phyloP scores from a whole-genome alignment of 2,797 vertebrate genomes.

The Alcedo quadribrachys region DNA sequence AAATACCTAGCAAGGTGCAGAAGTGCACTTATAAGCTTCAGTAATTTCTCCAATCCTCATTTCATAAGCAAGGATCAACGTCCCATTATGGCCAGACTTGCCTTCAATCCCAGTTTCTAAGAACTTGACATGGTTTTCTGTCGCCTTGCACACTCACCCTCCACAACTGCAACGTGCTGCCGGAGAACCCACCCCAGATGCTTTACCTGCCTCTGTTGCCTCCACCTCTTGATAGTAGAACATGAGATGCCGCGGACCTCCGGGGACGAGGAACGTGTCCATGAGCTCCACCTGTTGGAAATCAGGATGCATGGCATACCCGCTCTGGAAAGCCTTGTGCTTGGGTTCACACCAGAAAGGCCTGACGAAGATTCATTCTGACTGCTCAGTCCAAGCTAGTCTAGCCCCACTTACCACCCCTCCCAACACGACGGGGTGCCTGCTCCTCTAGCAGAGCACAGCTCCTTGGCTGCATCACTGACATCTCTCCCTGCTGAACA shows the following conservation, averaged over 20 bases:
- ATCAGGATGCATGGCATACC: background rate
- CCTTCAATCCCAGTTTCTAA: background rate
- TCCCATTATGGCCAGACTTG: background rate
- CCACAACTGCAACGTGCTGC: background rate
- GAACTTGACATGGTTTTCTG: background rate
- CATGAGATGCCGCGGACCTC: slow-evolving; percentile 87
- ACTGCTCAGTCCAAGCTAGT: background rate
- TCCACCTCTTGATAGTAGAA: slow-evolving; percentile 91
- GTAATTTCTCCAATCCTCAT: background rate
- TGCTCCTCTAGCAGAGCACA: background rate
- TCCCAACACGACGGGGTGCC: background rate
- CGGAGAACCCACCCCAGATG: background rate
- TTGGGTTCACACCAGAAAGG: background rate
- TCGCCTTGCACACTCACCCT: background rate
- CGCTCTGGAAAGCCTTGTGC: background rate
- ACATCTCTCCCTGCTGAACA: background rate
- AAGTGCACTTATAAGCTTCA: background rate
- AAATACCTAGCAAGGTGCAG: background rate
- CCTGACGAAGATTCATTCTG: background rate
- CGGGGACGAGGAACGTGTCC: slow-evolving; percentile 86
- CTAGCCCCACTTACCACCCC: background rate
- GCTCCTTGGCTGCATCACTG: background rate
- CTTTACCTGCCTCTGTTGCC: slow-evolving; percentile 81
- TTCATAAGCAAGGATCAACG: background rate
- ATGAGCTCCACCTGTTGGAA: slow-evolving; percentile 87